Conservation (phyloP, 2,113 vertebrate species). For the Malurus melanocephalus region DNA sequence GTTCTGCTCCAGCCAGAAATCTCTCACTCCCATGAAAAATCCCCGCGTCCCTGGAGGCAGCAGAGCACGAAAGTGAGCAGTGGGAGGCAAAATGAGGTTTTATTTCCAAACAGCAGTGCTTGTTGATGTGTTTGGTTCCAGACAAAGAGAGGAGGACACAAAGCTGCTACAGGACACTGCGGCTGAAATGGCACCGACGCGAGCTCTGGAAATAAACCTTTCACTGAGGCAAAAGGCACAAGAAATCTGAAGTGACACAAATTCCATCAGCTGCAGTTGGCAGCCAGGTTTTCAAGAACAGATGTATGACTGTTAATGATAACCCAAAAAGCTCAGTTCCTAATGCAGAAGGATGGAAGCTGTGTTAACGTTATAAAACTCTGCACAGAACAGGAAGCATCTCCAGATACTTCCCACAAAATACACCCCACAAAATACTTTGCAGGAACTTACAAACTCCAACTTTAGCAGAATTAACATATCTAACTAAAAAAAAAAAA, state of each 20-base stretch:
- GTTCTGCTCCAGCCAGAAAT: not conserved
- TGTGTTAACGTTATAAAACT: not conserved
- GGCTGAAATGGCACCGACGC: not conserved
- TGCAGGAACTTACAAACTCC: not conserved
- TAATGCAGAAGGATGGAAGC: not conserved
- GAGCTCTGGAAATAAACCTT: not conserved
- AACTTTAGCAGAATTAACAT: not conserved
- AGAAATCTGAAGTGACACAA: not conserved
- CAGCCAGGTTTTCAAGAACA: conserved; percentile 2
- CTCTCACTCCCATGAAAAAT: not conserved
- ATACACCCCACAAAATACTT: not conserved
- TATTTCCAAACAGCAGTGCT: not conserved
- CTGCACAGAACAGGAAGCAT: not conserved
- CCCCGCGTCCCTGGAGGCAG: not conserved
- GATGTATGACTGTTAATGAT: not conserved
- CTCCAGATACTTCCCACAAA: not conserved
- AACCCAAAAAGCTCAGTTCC: not conserved
- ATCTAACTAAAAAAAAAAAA: not conserved
- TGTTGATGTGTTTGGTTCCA: not conserved
- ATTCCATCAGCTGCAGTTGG: not conserved
- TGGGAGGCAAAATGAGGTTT: not conserved
- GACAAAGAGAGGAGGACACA: not conserved
- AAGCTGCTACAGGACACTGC: not conserved
- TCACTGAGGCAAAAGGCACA: not conserved
- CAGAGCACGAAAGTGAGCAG: not conserved